A percentile compares a stretch with the other conserved stretches of the same genome.
These are phyloP conservation scores for Ceyx margarethae DNA, from an alignment of 2,113 vertebrate genomes.

Conservation along the genomic window DNA sequence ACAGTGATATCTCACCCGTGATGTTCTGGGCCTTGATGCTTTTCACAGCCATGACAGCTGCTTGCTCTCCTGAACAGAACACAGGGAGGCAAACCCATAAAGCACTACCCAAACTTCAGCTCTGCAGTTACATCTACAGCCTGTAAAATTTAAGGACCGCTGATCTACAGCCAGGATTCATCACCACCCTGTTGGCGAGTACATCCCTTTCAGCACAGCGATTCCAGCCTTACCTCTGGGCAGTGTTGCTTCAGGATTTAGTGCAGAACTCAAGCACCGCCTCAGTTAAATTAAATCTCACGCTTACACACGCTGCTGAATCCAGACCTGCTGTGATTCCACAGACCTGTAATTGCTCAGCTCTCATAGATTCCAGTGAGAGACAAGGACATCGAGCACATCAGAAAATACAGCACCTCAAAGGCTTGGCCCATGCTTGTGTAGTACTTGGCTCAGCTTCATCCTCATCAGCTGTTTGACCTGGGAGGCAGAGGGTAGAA, in stretches of 20 bases:
- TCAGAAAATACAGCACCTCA: neutral
- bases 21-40: neutral
- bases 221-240: neutral
- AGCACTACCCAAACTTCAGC: fast-evolving
- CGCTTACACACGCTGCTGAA: neutral
- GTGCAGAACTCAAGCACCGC: neutral
- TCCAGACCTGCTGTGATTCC: neutral
- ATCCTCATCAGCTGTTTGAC: neutral
- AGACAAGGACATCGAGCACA: neutral
- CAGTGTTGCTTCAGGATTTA: neutral
- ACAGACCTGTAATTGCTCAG: neutral
- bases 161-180: neutral
- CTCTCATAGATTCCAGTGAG: neutral
- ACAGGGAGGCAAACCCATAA: neutral
- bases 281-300: neutral
- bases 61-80: neutral
- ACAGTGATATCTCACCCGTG: fast-evolving
- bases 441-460: neutral
- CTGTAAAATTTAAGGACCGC: neutral
- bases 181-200: neutral
- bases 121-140: neutral
- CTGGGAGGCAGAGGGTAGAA: neutral
- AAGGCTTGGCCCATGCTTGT: neutral
- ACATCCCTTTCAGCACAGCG: neutral
- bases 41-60: fast-evolving